Conservation (phyloP, 2,113 vertebrate genomes). For the Brachypteracias leptosomus region DNA sequence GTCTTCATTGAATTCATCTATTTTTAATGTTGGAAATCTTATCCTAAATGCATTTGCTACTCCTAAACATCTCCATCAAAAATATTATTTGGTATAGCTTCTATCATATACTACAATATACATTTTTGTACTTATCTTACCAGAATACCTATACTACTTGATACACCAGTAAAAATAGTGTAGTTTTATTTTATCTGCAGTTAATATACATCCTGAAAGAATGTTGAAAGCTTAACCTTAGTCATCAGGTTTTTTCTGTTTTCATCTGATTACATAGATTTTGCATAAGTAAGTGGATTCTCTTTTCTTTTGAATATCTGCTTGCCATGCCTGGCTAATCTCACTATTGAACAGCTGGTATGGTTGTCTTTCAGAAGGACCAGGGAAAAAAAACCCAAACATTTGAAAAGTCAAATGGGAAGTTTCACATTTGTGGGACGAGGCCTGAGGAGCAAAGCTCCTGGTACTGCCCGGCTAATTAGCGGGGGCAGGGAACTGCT, state of each 20-base stretch:
- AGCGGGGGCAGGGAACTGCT: no score
- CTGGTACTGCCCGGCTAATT: no score
- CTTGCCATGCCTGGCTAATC: not conserved
- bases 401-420: not conserved
- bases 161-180: not conserved
- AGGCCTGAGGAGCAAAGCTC: no score
- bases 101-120: slow-evolving; percentile 69
- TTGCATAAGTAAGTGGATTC: not conserved
- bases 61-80: slow-evolving; percentile 56
- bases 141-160: not conserved
- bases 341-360: not conserved
- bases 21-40: slow-evolving; percentile 52
- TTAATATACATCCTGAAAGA: not conserved
- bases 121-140: slow-evolving; percentile 42
- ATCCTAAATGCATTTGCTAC: slow-evolving; percentile 59
- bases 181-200: not conserved
- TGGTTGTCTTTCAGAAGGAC: not conserved
- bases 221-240: not conserved
- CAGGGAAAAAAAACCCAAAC: no score
- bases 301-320: not conserved
- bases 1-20: slow-evolving; percentile 61
- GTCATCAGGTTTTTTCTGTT: not conserved
- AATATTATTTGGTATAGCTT: slow-evolving; percentile 59
- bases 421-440: no score
- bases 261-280: not conserved